A percentile compares a stretch with the other conserved stretches of the same genome.
Evolutionary conservation across 2,888 invertebrate species (phyloP).

Genomic region (Esperia sulphurella): DNA sequence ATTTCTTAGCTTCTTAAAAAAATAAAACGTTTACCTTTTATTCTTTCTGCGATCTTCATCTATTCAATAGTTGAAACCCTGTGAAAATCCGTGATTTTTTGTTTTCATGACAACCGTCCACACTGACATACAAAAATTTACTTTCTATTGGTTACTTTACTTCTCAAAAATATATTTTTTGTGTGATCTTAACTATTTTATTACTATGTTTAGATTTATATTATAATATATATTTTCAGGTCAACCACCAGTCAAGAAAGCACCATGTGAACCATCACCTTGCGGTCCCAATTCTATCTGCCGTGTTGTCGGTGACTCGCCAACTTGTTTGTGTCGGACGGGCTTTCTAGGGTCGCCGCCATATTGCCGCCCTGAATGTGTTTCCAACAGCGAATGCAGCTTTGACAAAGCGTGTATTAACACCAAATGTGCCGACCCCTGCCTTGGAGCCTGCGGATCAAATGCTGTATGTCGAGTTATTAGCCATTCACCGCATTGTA

Average conservation of each 20-base stretch:
- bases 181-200: not conserved
- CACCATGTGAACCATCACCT: slow-evolving; percentile 85
- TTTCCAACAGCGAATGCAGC: slow-evolving; percentile 88
- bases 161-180: too few relatives aligned
- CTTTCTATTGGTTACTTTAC: not conserved
- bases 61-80: not conserved
- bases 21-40: too few relatives aligned
- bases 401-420: slow-evolving; percentile 88
- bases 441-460: slow-evolving; percentile 88
- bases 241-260: slow-evolving; percentile 41
- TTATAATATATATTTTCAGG: slow-evolving; percentile 28
- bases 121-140: too few relatives aligned
- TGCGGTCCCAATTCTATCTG: slow-evolving; percentile 90
- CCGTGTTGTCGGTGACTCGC: slow-evolving; percentile 68
- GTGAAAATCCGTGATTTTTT: too few relatives aligned
- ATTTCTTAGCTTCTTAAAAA: too few relatives aligned
- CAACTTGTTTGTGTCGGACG: slow-evolving; percentile 85
- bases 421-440: slow-evolving; percentile 89
- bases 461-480: slow-evolving; percentile 88
- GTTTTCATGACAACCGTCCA: too few relatives aligned
- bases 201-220: too few relatives aligned
- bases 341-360: slow-evolving; percentile 86
- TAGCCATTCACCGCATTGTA: slow-evolving; percentile 92
- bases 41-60: not conserved
- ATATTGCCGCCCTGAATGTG: slow-evolving; percentile 90